These are phyloP conservation scores for Lordiphosa mommai DNA, from an alignment of 1,140 invertebrate genomes.

Conservation along the genomic window DNA sequence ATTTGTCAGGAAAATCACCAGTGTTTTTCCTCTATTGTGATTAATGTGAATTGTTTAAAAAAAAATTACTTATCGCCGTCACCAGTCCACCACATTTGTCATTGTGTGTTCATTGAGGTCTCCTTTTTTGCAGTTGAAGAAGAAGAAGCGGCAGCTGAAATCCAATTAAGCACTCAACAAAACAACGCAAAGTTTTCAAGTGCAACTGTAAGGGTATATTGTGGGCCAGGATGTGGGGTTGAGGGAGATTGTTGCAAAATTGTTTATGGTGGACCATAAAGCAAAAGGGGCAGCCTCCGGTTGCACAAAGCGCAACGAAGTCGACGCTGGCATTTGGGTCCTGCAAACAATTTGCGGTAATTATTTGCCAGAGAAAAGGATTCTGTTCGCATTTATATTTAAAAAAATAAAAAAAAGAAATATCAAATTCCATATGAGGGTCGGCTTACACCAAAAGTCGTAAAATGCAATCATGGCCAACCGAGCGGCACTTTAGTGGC, in stretches of 20 bases:
- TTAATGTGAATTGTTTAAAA: not conserved
- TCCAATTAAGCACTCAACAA: slow-evolving; percentile 5
- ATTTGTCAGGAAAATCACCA: no score
- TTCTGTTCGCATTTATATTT: not conserved
- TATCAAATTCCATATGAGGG: no score
- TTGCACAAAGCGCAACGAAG: not conserved
- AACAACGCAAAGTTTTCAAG: slow-evolving; percentile 4
- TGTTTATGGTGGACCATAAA: slow-evolving; percentile 3
- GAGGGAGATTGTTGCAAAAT: not conserved
- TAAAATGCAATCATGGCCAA: no score
- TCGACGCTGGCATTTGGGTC: not conserved
- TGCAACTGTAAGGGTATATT: slow-evolving; percentile 1
- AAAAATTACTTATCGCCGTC: not conserved
- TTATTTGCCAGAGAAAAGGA: not conserved
- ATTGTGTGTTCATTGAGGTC: slow-evolving; percentile 1
- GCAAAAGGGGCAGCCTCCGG: slow-evolving; percentile 3
- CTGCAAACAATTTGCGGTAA: slow-evolving; percentile 12
- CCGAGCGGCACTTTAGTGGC: no score
- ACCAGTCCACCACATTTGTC: not conserved
- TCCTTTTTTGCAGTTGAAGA: not conserved
- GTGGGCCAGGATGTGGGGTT: not conserved
- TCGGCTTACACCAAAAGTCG: no score
- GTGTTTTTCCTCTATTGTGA: no score
- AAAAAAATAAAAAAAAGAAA: no score
- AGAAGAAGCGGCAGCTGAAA: not conserved